Base-by-base conservation (phyloP, 92 coral and sea anemone species). In the Epizoanthus ramosus region DNA sequence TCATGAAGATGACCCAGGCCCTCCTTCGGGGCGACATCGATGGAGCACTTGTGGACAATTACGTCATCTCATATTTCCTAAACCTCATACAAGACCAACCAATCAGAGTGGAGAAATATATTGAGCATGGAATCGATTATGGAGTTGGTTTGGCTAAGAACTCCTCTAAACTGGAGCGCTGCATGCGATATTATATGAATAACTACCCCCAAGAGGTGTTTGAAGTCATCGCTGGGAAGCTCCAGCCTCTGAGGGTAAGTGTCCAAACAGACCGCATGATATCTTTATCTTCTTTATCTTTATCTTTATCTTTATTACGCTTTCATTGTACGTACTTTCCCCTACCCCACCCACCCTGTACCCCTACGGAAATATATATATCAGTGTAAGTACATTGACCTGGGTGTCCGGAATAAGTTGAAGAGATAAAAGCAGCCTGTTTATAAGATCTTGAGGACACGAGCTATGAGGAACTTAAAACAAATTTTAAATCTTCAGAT, bases 161-260 rank as follows among this genome's bases (percentile, higher is more conserved):
- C 73, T 92, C 99, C 4, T 82, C 94, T 5, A 68, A 68, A 13
- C 86, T 94, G 18, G 98, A 93, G 57, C 77, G 64, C 16, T 96
- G 99, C 64, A 67, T 94, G 72, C 89, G 98, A 54, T 75, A 77
- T 15, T 94, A 88, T 68, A 33, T 92, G 19, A 84, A 61, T 12
- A 91, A 96, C 35, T 72, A 96, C 73, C 99, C 98, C 17, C 99
- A 96, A 28, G 99, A 96, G 39, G 89, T 90, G 15, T 96, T 96
- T 73, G 97, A 94, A 35, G 90, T 87, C 16, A 92, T 96, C 37
- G 94, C 94, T 16, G 85, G 81, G 6, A 89, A 90, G 66, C 80
- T 95, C 2, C 80, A 85, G 14, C 98, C 96, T 5, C 84, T 93
- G 4, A 94, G 91, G 98, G 99, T 96, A 80, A 5, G 68, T 5